These are phyloP conservation scores for Boleophthalmus pectinirostris DNA, from an alignment of 2,113 vertebrate species.

Conservation along the genomic window DNA sequence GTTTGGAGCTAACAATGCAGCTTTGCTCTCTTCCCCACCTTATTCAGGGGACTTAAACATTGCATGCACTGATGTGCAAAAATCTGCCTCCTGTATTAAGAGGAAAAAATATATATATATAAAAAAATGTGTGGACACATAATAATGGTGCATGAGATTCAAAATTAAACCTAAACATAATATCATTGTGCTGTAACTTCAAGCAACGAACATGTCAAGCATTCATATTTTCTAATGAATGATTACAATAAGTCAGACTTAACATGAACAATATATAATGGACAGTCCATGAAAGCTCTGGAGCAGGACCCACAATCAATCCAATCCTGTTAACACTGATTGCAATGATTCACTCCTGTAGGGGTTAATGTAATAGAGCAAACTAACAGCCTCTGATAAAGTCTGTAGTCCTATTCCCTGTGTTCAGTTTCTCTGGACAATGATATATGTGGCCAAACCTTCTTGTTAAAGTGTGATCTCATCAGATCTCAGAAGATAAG, in stretches of 20 bases:
- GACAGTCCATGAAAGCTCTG: background rate
- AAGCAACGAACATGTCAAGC: background rate
- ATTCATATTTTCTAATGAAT: background rate
- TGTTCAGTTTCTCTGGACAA: too few species aligned
- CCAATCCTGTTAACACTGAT: background rate
- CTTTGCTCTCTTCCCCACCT: slow-evolving; percentile 3
- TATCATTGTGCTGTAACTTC: too few species aligned
- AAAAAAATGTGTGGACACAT: background rate
- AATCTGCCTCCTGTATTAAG: background rate
- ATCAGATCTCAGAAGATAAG: too few species aligned
- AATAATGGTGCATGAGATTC: background rate
- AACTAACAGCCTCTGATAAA: slow-evolving; percentile 15
- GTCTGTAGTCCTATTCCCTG: slow-evolving; percentile 22
- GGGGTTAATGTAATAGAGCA: background rate
- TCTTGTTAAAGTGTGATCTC: too few species aligned
- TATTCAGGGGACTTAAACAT: too few species aligned
- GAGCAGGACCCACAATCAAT: background rate
- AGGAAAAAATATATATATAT: too few species aligned
- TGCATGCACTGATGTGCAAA: too few species aligned
- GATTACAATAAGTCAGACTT: background rate
- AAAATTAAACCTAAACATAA: background rate
- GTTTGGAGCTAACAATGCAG: slow-evolving; percentile 54
- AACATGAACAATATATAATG: background rate
- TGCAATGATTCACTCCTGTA: background rate
- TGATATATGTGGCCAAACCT: too few species aligned